phyloP scores from a whole-genome alignment of 2,888 invertebrate species.

The Drosophila atroscutellata region DNA sequence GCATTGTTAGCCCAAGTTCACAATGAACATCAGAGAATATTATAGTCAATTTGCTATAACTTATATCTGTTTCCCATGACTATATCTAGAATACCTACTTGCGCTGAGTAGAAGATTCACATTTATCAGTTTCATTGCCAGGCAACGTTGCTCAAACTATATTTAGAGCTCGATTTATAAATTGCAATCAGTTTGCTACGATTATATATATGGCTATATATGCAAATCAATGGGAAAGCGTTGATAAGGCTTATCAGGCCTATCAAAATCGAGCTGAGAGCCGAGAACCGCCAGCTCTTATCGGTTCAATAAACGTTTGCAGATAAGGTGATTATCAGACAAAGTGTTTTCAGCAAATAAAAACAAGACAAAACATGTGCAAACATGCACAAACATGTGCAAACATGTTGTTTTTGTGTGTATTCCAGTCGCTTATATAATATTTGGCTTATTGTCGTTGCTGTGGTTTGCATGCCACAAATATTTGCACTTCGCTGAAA shows the following conservation, averaged over 20 bases:
- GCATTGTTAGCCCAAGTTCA: neutral
- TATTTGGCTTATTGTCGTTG: slow-evolving; percentile 23
- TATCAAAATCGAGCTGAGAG: slow-evolving; percentile 9
- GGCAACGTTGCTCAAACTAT: neutral
- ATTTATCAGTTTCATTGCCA: neutral
- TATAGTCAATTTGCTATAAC: neutral
- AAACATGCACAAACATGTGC: slow-evolving; percentile 14
- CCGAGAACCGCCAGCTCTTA: slow-evolving; percentile 6
- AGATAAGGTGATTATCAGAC: slow-evolving; percentile 47
- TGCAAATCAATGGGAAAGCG: neutral
- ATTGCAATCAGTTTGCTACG: neutral
- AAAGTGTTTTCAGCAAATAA: slow-evolving; percentile 10
- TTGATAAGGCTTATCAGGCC: slow-evolving; percentile 30
- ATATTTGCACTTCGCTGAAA: slow-evolving; percentile 53
- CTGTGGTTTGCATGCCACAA: slow-evolving; percentile 34
- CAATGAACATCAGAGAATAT: neutral
- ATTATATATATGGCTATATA: neutral
- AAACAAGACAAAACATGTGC: slow-evolving; percentile 23
- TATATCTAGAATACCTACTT: neutral
- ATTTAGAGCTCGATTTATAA: slow-evolving; percentile 16
- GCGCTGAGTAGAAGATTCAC: neutral
- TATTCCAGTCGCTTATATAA: slow-evolving; percentile 35
- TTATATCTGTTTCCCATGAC: neutral
- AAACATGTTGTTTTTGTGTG: slow-evolving; percentile 12
- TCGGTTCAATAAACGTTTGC: slow-evolving; percentile 59